Evolutionary conservation across 2,113 vertebrate species (phyloP), one percentile per base, ranked within the genome.

Genomic region (Morone saxatilis): DNA sequence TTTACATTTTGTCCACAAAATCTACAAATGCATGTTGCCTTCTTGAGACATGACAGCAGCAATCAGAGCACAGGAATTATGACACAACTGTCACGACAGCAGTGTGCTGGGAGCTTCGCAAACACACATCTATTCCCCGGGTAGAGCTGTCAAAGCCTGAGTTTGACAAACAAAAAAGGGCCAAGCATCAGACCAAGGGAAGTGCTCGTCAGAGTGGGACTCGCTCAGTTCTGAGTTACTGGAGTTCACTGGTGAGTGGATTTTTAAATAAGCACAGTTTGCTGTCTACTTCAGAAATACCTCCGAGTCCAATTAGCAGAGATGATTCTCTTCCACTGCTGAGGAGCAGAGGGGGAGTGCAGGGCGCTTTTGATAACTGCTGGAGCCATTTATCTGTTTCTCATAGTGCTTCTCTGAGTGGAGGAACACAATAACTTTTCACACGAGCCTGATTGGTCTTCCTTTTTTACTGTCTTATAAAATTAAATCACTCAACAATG

Each of bases 221-320:
- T 63, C 5, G 38, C 76, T 72, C 4, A 20, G 68, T 85, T 85
- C 78, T 62, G 53, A 77, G 86, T 68, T 66, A 19, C 82, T 84
- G 69, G 71, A 81, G 85, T 81, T 89, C 76, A 78, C 75, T 88
- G 86, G 51, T 71, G 68, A 84, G 69, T 81, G 71, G 16, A 20
- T 90, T 88, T 80, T 76, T 82, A 20, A 89, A 81, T 57, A 47
- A 79, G 78, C 71, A 66, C 66, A 68, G 88, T 79, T 76, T 83
- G 72, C 71, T 53, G 78, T 73, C 76, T 79, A 2, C 74, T 81
- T 71, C 76, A 75, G 40, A 81, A 89, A 94, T 87, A 72, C 92
- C 84, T 90, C 80, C 0, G 89, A 92, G 91, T 84, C 90, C 90
- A 94, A 94, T 93, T 93, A 94, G 84, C 81, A 56, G 20, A 53